These are phyloP conservation scores for Drosophila eugracilis DNA, from an alignment of 1,140 invertebrate genomes.

Conservation along the genomic window DNA sequence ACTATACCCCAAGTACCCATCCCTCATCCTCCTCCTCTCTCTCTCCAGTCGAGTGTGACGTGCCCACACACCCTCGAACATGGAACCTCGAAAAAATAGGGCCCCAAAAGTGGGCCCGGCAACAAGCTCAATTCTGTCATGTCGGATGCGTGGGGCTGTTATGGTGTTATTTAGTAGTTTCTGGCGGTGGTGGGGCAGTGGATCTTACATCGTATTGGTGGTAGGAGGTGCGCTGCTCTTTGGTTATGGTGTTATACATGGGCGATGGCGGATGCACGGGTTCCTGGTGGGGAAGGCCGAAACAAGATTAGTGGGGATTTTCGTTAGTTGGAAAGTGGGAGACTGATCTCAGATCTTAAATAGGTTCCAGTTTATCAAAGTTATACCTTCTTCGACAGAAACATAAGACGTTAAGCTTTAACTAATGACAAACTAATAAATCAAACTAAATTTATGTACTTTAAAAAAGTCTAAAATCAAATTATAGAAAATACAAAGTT, in stretches of 20 bases:
- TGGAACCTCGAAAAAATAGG: conserved; percentile 9
- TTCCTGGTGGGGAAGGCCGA: conserved; percentile 63
- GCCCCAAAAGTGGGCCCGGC: conserved; percentile 35
- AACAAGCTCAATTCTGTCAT: conserved; percentile 54
- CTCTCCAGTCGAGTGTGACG: conserved; percentile 65
- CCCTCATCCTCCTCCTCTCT: conserved; percentile 1
- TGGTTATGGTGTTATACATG: conserved; percentile 79
- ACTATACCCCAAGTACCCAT: conserved; percentile 20
- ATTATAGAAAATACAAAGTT: neutral
- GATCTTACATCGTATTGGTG: conserved; percentile 84
- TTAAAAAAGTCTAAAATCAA: neutral
- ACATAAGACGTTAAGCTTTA: neutral
- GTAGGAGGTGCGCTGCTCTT: conserved; percentile 81
- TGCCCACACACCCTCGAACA: conserved; percentile 43
- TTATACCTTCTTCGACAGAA: neutral
- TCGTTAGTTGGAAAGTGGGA: neutral
- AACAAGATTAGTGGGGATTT: conserved; percentile 37
- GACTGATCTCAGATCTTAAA: conserved; percentile 2
- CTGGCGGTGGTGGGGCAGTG: conserved; percentile 12
- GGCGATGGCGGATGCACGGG: conserved; percentile 81
- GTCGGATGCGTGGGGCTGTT: conserved; percentile 37
- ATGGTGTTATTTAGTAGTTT: conserved; percentile 37
- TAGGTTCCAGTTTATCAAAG: neutral
- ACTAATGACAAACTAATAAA: neutral
- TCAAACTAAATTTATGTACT: neutral